These are phyloP conservation scores for Garra rufa DNA, from an alignment of 2,113 vertebrate genomes.

Conservation along the genomic window DNA sequence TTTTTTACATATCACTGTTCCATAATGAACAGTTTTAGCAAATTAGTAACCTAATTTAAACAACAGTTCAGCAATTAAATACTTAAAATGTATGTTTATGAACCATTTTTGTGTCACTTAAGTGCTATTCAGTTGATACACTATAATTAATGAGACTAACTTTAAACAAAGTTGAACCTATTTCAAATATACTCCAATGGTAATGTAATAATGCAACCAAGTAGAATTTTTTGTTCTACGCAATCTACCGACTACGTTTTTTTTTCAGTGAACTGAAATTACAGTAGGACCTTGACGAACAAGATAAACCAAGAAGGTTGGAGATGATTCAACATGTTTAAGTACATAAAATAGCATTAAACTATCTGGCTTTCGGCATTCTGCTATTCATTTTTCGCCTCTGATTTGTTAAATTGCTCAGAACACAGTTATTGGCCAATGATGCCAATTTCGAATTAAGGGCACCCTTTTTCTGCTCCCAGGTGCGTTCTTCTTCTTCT, in stretches of 20 bases:
- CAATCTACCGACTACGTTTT: not conserved
- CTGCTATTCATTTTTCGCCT: conserved; percentile 70
- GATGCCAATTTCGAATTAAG: conserved; percentile 64
- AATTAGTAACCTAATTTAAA: not conserved
- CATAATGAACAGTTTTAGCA: not conserved
- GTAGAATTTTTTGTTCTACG: not conserved
- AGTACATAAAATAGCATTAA: not conserved
- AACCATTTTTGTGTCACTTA: not conserved
- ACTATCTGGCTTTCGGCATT: conserved; percentile 78
- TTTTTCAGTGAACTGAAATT: not conserved
- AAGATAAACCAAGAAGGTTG: not conserved
- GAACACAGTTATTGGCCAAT: conserved; percentile 74
- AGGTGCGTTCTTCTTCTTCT: conserved; percentile 56
- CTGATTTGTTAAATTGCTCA: conserved; percentile 74
- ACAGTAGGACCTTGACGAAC: not conserved
- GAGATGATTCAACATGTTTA: not conserved
- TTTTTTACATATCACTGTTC: not conserved
- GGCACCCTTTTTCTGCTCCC: conserved; percentile 70
- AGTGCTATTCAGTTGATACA: not conserved
- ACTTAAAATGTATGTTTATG: not conserved
- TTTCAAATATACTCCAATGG: not conserved
- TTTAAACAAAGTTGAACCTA: not conserved
- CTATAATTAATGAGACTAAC: not conserved
- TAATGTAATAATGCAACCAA: not conserved
- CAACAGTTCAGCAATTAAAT: not conserved